Evolutionary conservation across 2,113 vertebrate genomes (phyloP).

Genomic region (Synchiropus splendidus): DNA sequence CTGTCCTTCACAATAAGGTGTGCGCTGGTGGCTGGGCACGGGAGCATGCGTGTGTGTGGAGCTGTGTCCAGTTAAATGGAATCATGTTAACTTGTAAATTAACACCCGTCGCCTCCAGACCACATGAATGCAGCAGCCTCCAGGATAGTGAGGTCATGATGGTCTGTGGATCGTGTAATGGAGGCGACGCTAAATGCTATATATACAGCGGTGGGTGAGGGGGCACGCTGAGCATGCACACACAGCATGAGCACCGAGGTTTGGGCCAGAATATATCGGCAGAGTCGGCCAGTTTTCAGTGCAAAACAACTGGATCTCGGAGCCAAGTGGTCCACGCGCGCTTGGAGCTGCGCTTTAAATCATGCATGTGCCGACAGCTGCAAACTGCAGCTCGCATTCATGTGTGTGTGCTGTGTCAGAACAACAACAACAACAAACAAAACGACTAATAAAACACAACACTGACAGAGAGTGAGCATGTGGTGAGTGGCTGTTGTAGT

Average conservation of each 20-base stretch:
- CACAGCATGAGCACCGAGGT: slow-evolving; percentile 5
- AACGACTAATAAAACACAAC: not conserved
- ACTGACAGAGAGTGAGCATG: too few species aligned
- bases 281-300: too few species aligned
- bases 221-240: slow-evolving; percentile 45
- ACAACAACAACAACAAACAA: slow-evolving; percentile 16
- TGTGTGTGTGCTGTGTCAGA: slow-evolving; percentile 6
- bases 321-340: too few species aligned
- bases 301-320: too few species aligned
- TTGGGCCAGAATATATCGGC: too few species aligned
- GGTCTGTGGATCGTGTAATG: slow-evolving; percentile 45
- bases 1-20: slow-evolving; percentile 4
- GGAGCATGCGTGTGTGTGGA: slow-evolving; percentile 23
- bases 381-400: slow-evolving; percentile 21
- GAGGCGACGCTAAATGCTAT: slow-evolving; percentile 35
- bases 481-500: too few species aligned
- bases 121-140: slow-evolving; percentile 52
- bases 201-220: slow-evolving; percentile 48
- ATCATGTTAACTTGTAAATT: slow-evolving; percentile 57
- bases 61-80: slow-evolving; percentile 45
- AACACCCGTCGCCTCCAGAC: slow-evolving; percentile 35
- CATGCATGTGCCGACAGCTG: slow-evolving; percentile 27
- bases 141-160: slow-evolving; percentile 61
- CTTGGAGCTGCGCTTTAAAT: slow-evolving; percentile 32
- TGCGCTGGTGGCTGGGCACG: slow-evolving; percentile 33